A percentile compares a stretch with the other conserved stretches of the same genome.
Conservation (phyloP, 2,797 vertebrate species). For the Thalassophryne amazonica region DNA sequence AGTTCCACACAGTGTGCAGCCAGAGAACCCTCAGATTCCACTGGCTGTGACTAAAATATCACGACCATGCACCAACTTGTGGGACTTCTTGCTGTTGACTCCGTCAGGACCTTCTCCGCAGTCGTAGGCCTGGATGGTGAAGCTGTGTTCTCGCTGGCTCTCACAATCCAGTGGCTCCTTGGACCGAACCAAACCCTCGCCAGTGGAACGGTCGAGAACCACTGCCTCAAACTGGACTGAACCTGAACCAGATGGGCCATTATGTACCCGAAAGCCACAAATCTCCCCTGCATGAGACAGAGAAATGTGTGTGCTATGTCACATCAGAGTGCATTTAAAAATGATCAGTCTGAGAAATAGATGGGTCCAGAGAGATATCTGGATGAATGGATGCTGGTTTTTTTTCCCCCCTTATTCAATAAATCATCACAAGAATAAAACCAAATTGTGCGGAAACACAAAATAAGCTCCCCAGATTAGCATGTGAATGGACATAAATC, state of each 20-base stretch:
- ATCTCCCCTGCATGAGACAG: constrained; percentile 86
- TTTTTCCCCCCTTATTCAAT: constrained; percentile 18
- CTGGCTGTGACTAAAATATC: background rate
- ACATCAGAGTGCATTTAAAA: too few species aligned
- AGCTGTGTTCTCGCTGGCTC: constrained; percentile 95
- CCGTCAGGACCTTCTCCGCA: constrained; percentile 96
- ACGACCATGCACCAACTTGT: constrained; percentile 82
- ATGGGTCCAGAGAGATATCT: constrained; percentile 3
- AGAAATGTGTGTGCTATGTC: background rate
- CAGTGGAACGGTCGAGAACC: constrained; percentile 95
- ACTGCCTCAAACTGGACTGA: constrained; percentile 93
- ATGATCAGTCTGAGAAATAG: background rate
- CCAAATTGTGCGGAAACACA: constrained; percentile 11
- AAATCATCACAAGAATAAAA: constrained; percentile 14
- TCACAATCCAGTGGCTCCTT: constrained; percentile 97
- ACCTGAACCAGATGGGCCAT: constrained; percentile 82
- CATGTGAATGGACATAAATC: constrained; percentile 15
- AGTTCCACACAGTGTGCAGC: background rate
- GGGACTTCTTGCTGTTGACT: constrained; percentile 96
- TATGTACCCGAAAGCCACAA: constrained; percentile 95
- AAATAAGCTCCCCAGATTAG: constrained; percentile 24
- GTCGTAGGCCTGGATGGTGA: constrained; percentile 98
- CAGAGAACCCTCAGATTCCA: background rate
- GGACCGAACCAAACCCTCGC: constrained; percentile 93
- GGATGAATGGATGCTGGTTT: constrained; percentile 6